phyloP scores from a whole-genome alignment of 2,888 invertebrate species.

The Sthenelais limicola region DNA sequence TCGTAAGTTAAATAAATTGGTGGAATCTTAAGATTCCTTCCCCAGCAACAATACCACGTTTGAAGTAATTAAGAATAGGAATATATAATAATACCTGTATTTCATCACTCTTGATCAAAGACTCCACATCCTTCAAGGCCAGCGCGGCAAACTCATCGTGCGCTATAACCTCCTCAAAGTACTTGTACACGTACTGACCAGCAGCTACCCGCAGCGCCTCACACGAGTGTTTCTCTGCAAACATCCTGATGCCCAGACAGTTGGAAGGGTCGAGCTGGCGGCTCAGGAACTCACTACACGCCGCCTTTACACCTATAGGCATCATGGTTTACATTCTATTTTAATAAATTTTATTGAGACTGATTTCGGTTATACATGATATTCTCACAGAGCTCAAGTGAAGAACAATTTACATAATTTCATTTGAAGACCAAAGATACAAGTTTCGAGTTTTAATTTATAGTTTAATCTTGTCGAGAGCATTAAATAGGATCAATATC shows the following conservation, averaged over 20 bases:
- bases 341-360: too few relatives aligned
- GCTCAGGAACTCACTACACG: slow-evolving; percentile 70
- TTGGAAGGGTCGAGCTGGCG: slow-evolving; percentile 70
- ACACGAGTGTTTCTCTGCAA: slow-evolving; percentile 70
- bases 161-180: slow-evolving; percentile 65
- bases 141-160: slow-evolving; percentile 68
- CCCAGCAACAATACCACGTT: too few relatives aligned
- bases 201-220: slow-evolving; percentile 61
- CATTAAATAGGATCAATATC: too few relatives aligned
- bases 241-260: slow-evolving; percentile 70
- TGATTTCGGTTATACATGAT: too few relatives aligned
- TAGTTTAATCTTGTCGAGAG: too few relatives aligned
- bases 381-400: too few relatives aligned
- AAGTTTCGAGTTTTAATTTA: too few relatives aligned
- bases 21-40: too few relatives aligned
- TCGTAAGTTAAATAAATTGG: too few relatives aligned
- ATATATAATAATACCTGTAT: too few relatives aligned
- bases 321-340: background rate
- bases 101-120: slow-evolving; percentile 66
- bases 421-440: slow-evolving; percentile 5
- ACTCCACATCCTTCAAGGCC: slow-evolving; percentile 62
- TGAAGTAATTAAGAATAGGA: too few relatives aligned
- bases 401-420: too few relatives aligned
- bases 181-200: slow-evolving; percentile 61
- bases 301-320: slow-evolving; percentile 68